phyloP scores from a whole-genome alignment of 2,888 invertebrate genomes.

The Saturnia japonica region DNA sequence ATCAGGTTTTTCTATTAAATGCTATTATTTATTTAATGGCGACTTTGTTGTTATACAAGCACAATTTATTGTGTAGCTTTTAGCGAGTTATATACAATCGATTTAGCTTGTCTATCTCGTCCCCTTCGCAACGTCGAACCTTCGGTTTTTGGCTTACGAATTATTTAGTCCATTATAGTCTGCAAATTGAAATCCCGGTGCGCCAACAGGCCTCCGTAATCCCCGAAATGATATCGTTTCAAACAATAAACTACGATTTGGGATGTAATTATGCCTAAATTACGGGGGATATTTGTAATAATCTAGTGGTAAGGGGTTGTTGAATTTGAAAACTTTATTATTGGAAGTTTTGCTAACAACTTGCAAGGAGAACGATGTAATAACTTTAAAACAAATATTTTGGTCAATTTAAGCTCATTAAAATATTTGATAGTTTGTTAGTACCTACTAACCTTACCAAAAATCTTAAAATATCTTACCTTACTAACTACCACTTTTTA shows the following conservation, averaged over 20 bases:
- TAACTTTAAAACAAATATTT: not conserved
- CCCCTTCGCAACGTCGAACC: conserved; percentile 1
- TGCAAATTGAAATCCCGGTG: conserved; percentile 64
- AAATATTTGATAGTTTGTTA: not conserved
- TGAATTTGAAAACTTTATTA: conserved; percentile 8
- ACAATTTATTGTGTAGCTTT: not conserved
- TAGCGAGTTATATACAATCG: conserved; percentile 4
- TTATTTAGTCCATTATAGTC: conserved; percentile 45
- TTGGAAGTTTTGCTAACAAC: not conserved
- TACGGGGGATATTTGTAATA: conserved; percentile 27
- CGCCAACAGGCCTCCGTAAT: conserved; percentile 51
- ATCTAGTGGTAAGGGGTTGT: conserved; percentile 9
- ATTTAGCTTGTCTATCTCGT: conserved; percentile 3
- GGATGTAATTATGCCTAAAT: conserved; percentile 60
- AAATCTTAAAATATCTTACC: too few species aligned
- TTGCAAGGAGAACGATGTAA: not conserved
- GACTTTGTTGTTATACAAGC: not conserved
- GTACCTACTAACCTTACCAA: not conserved
- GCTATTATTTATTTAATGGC: not conserved
- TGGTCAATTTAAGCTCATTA: not conserved
- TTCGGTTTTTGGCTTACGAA: conserved; percentile 15
- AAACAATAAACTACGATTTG: conserved; percentile 70
- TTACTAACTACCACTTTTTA: too few species aligned
- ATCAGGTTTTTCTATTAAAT: not conserved
- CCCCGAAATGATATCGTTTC: conserved; percentile 64